Base-by-base conservation (phyloP, 2,113 vertebrate species). In the Myiagra hebetior region DNA sequence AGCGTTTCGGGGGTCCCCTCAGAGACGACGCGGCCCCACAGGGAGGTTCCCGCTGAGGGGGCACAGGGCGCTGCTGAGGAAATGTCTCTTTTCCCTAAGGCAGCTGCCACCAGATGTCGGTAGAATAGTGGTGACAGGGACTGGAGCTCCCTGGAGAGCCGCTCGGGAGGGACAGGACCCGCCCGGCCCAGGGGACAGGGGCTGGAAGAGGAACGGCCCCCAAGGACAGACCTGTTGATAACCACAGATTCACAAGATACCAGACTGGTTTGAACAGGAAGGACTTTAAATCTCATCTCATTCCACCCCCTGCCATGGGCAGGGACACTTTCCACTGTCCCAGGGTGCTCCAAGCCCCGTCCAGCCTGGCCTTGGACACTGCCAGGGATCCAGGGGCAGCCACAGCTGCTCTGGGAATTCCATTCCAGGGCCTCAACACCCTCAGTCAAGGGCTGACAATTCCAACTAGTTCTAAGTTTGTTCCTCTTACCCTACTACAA, bases 101-200 rank as follows among this genome's bases (percentile, higher is more conserved):
- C 88, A 63, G 84, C 91, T 87, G 91, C 97, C 96, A 70, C 41
- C 95, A 97, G 96, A 85, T 96, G 97, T 97, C 96, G 91, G 95
- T 94, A 96, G 85, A 93, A 94, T 35, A 50, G 81, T 37, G 90
- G 73, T 52, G 7, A 87, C 28, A 10, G 70, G 89, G 73, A 65
- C 27, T 0, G 17, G 28, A 60, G 52, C 31, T 72, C 60, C 70
- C 62, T 5, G 64, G 42, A 13, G 68, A 56, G 87, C 67, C 17
- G 23, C 49, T 8, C 22, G 1, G 26, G n/a, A 70, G 62, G 76
- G 47, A 42, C 26, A 23, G 78, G 37, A 41, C 21, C 44, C 8
- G 14, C 24, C 26, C 8, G 63, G 39, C 27, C 55, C 42, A 1
- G 37, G 55, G 37, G 42, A 18, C 15, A 2, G 67, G 11, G 33